phyloP scores from a whole-genome alignment of 2,888 invertebrate genomes.

The Agrochola lychnidis region DNA sequence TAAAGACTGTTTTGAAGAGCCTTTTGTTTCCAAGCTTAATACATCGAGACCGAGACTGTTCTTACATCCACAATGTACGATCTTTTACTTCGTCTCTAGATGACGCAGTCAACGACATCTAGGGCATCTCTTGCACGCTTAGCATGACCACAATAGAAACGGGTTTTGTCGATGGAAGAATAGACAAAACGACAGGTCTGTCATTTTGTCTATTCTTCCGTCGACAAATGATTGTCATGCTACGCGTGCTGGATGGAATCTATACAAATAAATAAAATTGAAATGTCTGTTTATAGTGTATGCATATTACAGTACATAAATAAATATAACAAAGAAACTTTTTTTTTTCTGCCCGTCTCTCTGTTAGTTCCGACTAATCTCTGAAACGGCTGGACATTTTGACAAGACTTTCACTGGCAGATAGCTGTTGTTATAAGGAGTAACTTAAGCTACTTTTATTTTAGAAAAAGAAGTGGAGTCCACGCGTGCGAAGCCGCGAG shows the following conservation, averaged over 20 bases:
- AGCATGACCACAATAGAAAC: too few relatives aligned
- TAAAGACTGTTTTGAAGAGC: neutral
- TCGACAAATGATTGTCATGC: too few relatives aligned
- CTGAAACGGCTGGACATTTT: neutral
- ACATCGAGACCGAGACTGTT: neutral
- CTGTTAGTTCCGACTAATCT: neutral
- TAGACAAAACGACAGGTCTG: too few relatives aligned
- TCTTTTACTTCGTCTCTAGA: neutral
- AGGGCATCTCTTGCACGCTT: neutral
- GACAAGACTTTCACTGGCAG: neutral
- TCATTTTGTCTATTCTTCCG: too few relatives aligned
- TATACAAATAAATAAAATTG: neutral
- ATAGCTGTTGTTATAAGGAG: neutral
- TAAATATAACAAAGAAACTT: neutral
- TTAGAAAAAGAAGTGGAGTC: too few relatives aligned
- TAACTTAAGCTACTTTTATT: too few relatives aligned
- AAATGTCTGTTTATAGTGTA: too few relatives aligned
- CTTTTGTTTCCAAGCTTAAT: neutral
- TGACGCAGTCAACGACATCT: constrained; percentile 10
- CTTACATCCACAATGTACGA: neutral
- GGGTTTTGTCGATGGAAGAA: too few relatives aligned
- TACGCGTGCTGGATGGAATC: neutral
- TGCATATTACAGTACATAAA: too few relatives aligned
- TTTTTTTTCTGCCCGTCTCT: neutral
- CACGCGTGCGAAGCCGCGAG: too few relatives aligned